Percentiles rank a stretch among this genome's conserved stretches.
These are phyloP conservation scores for Gephyroberyx darwinii DNA, from an alignment of 2,797 vertebrate genomes.

Conservation along the genomic window DNA sequence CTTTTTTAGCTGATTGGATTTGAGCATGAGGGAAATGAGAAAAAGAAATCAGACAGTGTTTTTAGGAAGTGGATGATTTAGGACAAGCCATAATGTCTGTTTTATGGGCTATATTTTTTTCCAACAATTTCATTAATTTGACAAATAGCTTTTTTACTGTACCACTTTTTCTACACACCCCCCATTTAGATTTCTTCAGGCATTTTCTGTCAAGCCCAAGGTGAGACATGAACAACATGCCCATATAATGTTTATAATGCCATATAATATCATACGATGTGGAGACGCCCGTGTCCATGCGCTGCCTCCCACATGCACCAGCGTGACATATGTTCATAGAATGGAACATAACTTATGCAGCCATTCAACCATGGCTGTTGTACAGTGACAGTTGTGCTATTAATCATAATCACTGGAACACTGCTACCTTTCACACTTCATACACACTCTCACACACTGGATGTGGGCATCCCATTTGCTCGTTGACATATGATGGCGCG, in stretches of 20 bases:
- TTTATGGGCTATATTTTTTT: slow-evolving; percentile 16
- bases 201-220: slow-evolving; percentile 22
- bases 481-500: slow-evolving; percentile 22
- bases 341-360: slow-evolving; percentile 55
- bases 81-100: slow-evolving; percentile 5
- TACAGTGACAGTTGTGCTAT: slow-evolving; percentile 60
- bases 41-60: neutral
- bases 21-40: slow-evolving; percentile 12
- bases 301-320: slow-evolving; percentile 29
- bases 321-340: slow-evolving; percentile 49
- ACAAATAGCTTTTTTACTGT: slow-evolving; percentile 27
- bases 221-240: slow-evolving; percentile 10
- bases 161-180: neutral
- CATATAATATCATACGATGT: slow-evolving; percentile 33
- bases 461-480: slow-evolving; percentile 20
- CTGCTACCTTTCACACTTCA: slow-evolving; percentile 52
- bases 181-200: slow-evolving; percentile 4
- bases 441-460: slow-evolving; percentile 10
- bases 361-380: slow-evolving; percentile 52
- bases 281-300: slow-evolving; percentile 19
- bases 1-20: slow-evolving; percentile 20
- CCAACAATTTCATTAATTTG: slow-evolving; percentile 10
- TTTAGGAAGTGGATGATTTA: slow-evolving; percentile 16
- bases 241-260: slow-evolving; percentile 40
- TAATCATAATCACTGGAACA: slow-evolving; percentile 67